Conservation (phyloP, 2,797 vertebrate species). For the Gouania willdenowi region DNA sequence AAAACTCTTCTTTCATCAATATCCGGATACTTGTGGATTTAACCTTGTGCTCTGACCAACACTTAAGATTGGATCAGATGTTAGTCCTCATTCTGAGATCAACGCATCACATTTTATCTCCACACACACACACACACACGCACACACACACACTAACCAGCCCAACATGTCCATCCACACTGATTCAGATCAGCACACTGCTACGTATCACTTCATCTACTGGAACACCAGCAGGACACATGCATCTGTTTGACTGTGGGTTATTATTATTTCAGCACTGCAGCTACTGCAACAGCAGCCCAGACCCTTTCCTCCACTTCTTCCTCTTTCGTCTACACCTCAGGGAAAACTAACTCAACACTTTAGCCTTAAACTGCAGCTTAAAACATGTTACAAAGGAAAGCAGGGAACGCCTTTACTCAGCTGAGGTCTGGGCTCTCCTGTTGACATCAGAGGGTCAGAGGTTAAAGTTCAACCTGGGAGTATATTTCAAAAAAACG, state of each 20-base stretch:
- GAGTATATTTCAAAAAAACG: constrained; percentile 32
- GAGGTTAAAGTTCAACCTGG: constrained; percentile 40
- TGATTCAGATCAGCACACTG: constrained; percentile 19
- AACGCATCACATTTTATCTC: too few species aligned
- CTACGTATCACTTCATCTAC: constrained; percentile 18
- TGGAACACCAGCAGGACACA: constrained; percentile 29
- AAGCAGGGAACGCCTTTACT: constrained; percentile 5
- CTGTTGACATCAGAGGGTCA: constrained; percentile 43
- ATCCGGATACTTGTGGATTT: too few species aligned
- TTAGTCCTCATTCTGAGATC: too few species aligned
- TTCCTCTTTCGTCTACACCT: not conserved
- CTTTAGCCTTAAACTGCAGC: not conserved
- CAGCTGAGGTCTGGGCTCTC: constrained; percentile 54
- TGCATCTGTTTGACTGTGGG: constrained; percentile 35
- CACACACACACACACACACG: constrained; percentile 1
- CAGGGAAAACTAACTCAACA: not conserved
- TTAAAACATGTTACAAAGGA: constrained; percentile 14
- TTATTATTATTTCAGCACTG: constrained; percentile 18
- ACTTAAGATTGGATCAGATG: too few species aligned
- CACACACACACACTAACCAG: constrained; percentile 7
- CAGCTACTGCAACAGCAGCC: constrained; percentile 51
- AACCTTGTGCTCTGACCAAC: too few species aligned
- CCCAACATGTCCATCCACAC: constrained; percentile 8
- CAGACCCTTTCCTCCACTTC: constrained; percentile 32
- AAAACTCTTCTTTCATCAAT: too few species aligned